A percentile compares a stretch with the other conserved stretches of the same genome.
Evolutionary conservation across 2,113 vertebrate genomes (phyloP).

Genomic region (Phrynocephalus versicolor): DNA sequence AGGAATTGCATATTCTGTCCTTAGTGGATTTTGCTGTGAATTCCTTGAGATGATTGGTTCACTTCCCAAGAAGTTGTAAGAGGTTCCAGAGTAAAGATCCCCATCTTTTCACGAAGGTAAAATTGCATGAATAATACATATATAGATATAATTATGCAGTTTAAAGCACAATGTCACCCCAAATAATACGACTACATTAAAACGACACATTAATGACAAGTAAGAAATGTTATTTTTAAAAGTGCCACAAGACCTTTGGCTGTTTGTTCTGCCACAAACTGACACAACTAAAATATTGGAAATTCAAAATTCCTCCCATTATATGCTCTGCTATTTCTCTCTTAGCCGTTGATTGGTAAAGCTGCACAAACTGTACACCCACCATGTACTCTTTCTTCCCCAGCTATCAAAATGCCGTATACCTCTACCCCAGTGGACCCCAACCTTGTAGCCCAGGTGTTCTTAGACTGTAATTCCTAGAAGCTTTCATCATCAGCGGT

Average conservation of each 20-base stretch:
- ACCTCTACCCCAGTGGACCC: background rate
- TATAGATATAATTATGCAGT: background rate
- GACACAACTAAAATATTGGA: too few species aligned
- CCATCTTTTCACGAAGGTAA: constrained; percentile 79
- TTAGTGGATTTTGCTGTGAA: constrained; percentile 85
- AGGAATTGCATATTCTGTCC: constrained; percentile 93
- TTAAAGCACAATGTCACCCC: background rate
- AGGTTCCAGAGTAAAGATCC: constrained; percentile 93
- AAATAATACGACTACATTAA: background rate
- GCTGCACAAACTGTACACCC: background rate
- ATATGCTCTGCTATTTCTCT: background rate
- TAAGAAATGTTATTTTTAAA: too few species aligned
- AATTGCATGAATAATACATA: background rate
- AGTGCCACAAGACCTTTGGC: too few species aligned
- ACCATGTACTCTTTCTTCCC: background rate
- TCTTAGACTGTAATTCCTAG: too few species aligned
- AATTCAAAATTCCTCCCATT: background rate
- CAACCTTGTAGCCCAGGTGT: too few species aligned
- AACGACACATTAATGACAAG: too few species aligned
- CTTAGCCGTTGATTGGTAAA: background rate
- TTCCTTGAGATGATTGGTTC: constrained; percentile 93
- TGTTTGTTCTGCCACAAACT: too few species aligned
- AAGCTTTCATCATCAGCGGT: too few species aligned
- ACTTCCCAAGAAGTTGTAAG: constrained; percentile 95
- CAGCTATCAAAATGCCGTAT: background rate